Evolutionary conservation across 2,888 invertebrate genomes (phyloP).

Genomic region (Sisyra nigra): DNA sequence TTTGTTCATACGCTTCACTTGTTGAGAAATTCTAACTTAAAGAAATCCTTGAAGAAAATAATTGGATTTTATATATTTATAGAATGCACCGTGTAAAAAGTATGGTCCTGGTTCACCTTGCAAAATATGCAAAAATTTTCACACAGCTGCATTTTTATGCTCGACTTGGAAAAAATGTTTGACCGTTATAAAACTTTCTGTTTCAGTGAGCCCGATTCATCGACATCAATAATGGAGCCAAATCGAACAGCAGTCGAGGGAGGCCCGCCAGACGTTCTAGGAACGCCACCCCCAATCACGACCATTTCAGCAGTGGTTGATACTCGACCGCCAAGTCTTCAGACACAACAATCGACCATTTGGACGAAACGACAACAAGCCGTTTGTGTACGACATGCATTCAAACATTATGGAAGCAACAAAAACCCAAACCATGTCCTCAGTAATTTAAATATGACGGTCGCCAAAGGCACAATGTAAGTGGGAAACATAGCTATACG

Average conservation of each 20-base stretch:
- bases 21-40: too few relatives aligned
- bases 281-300: not conserved
- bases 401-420: slow-evolving; percentile 78
- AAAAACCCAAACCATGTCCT: slow-evolving; percentile 77
- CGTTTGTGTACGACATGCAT: slow-evolving; percentile 73
- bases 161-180: not conserved
- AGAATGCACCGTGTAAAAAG: too few relatives aligned
- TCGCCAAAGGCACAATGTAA: slow-evolving; percentile 90
- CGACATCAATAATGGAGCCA: slow-evolving; percentile 22
- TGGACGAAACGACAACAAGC: slow-evolving; percentile 70
- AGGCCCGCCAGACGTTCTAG: not conserved
- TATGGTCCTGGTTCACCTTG: too few relatives aligned
- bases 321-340: slow-evolving; percentile 18
- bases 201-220: slow-evolving; percentile 28
- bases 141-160: slow-evolving; percentile 5
- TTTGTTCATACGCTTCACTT: too few relatives aligned
- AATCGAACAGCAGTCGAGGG: not conserved
- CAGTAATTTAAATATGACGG: slow-evolving; percentile 82
- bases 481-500: slow-evolving; percentile 25
- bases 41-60: too few relatives aligned
- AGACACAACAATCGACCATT: slow-evolving; percentile 29
- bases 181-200: slow-evolving; percentile 10
- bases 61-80: too few relatives aligned
- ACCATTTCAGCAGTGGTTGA: slow-evolving; percentile 16
- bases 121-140: too few relatives aligned